Evolutionary conservation across 1,140 invertebrate genomes (phyloP), one percentile per base, ranked within the genome.

Genomic region (Listronotus bonariensis): DNA sequence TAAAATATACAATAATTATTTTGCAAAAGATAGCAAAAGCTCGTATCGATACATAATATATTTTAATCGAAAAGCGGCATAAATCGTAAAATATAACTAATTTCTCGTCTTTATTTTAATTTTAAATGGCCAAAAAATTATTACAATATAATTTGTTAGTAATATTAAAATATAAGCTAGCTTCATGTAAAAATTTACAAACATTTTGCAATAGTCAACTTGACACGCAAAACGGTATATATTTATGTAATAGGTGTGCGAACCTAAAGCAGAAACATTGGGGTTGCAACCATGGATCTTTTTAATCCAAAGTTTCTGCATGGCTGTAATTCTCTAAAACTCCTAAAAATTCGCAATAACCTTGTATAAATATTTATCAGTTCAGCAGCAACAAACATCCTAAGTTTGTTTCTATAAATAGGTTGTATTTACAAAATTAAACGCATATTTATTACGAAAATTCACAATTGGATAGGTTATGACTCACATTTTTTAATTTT

Each of bases 1-100:
- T 18, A 20, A 26, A 11, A 17, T 42, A 15, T 62, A 17, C 26
- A 48, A 48, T 7, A 41, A 26, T 6, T 40, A 31, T 41, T 65
- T 65, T 57, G 63, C 63, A 38, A 65, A 58, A 48, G 18, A n/a
- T 52, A 65, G 64, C 64, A 65, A 66, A 65, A 66, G 64, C 64
- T 66, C 64, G 64, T 66, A 59, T 66, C 64, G 64, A 66, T 66
- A 66, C 64, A 42, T 42, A 48, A 42, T 18, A 43, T 54, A 45
- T 51, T 57, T 32, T 32, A 36, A 31, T 66, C 64, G 64, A 66
- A 66, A 66, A 66, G 64, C 64, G 64, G 64, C 64, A 18, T 15
- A 65, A 26, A 41, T 65, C 53, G 62, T 53, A 26, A 49, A 20
- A 20, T 36, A 14, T 10, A 42, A 34, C 10, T 56, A 56, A 15